Evolutionary conservation across 2,888 invertebrate genomes (phyloP), one percentile per base, ranked within the genome.

Genomic region (Blastobasis adustella): DNA sequence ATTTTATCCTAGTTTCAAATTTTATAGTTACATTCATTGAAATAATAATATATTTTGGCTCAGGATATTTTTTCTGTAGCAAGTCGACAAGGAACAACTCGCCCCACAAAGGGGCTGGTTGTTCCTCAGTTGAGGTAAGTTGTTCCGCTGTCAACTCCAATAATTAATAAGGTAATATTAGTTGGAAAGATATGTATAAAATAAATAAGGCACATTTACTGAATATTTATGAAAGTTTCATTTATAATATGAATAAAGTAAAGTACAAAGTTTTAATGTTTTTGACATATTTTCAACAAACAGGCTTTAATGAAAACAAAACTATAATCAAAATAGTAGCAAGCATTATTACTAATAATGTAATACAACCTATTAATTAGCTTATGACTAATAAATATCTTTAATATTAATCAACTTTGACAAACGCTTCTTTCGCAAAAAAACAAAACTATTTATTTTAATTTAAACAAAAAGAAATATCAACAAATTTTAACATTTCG

Each of bases 61-160:
- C 43, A 46, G 46, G 46, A 49, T 44, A 47, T 10, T 50, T 53
- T 53, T 47, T 53, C 23, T 50, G 44, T 46, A 47, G 37, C 5
- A 52, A 49, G 49, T 49, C 49, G 49, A 43, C 46, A 52, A 49
- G 37, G 47, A 53, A 53, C 53, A 53, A 50, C 47, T 47, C 9
- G 45, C 53, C 53, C 47, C 45, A 44, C 45, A n/a, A 47, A 37
- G 53, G 49, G 49, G 53, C 47, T 49, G 47, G 53, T 53, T 53
- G 49, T 53, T 53, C 36, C 50, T 45, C 40, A 44, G 47, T 23
- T 53, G 53, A 47, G 53, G 49, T 47, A 50, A 49, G 50, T 53
- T 46, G 49, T 53, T 49, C 49, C 53, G 49, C 45, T 47, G 38
- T 49, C 44, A 50, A 47, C 36, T 47, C 50, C 44, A 47, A 36